These are phyloP conservation scores for Gasterosteus aculeatus DNA, from an alignment of 2,113 vertebrate genomes.

Conservation along the genomic window DNA sequence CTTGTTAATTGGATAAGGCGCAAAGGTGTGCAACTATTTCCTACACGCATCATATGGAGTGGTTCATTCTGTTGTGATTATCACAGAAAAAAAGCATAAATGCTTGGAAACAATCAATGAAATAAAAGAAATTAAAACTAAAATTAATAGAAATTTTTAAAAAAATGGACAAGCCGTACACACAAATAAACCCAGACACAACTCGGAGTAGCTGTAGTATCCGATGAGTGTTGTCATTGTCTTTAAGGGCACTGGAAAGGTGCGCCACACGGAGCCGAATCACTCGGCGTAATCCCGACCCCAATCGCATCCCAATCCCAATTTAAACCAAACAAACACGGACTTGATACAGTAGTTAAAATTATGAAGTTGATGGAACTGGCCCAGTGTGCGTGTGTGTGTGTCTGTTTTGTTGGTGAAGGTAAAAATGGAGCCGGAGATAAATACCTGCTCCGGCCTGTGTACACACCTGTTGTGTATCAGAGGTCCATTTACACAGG, in stretches of 20 bases:
- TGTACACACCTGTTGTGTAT: constrained; percentile 21
- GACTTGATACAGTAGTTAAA: constrained; percentile 29
- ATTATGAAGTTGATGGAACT: constrained; percentile 33
- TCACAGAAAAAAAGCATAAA: constrained; percentile 23
- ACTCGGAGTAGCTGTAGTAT: constrained; percentile 36
- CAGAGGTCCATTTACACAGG: constrained; percentile 34
- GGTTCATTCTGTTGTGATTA: constrained; percentile 35
- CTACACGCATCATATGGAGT: constrained; percentile 45
- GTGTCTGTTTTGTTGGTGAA: constrained; percentile 18
- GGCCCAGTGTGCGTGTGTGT: constrained; percentile 23
- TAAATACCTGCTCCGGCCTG: constrained; percentile 19
- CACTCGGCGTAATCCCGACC: constrained; percentile 34
- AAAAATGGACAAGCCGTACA: constrained; percentile 41
- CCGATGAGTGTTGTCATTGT: constrained; percentile 22
- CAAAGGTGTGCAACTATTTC: constrained; percentile 57
- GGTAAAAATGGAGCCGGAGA: constrained; percentile 36
- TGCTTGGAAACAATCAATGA: constrained; percentile 47
- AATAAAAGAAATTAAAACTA: constrained; percentile 64
- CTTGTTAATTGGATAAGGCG: constrained; percentile 65
- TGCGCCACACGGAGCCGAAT: constrained; percentile 29
- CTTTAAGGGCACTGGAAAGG: constrained; percentile 45
- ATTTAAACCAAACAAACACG: constrained; percentile 26
- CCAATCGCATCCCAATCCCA: background rate
- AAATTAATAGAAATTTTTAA: constrained; percentile 8
- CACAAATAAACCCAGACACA: constrained; percentile 33